Evolutionary conservation across 2,797 vertebrate genomes (phyloP).

Genomic region (Myotis pilosus): DNA sequence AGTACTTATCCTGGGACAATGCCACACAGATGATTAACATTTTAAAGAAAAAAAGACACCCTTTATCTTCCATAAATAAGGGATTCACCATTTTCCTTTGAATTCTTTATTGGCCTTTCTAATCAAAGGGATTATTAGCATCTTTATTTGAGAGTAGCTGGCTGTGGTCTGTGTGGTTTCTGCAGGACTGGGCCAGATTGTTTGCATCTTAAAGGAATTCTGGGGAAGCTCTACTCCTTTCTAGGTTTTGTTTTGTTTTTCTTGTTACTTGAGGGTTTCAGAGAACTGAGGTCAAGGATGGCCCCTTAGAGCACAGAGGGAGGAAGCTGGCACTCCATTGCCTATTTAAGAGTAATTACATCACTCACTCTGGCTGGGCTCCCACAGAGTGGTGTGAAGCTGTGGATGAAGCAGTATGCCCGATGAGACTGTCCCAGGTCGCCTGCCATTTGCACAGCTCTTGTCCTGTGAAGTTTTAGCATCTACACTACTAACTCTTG

Average conservation of each 20-base stretch:
- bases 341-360: slow-evolving; percentile 65
- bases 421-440: neutral
- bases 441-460: neutral
- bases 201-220: slow-evolving; percentile 72
- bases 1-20: slow-evolving; percentile 72
- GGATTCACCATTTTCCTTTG: slow-evolving; percentile 76
- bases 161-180: slow-evolving; percentile 72
- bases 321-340: neutral
- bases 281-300: slow-evolving; percentile 68
- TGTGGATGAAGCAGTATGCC: slow-evolving; percentile 52
- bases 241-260: slow-evolving; percentile 64
- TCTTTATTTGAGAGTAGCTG: slow-evolving; percentile 71
- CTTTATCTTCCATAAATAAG: slow-evolving; percentile 57
- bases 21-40: slow-evolving; percentile 75
- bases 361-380: slow-evolving; percentile 54
- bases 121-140: slow-evolving; percentile 78
- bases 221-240: slow-evolving; percentile 66
- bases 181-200: slow-evolving; percentile 67
- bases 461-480: neutral
- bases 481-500: neutral
- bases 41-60: slow-evolving; percentile 71
- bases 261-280: neutral
- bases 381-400: neutral
- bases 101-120: slow-evolving; percentile 82
- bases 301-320: neutral